phyloP scores from a whole-genome alignment of 2,113 vertebrate genomes.

The Corvus cornix region DNA sequence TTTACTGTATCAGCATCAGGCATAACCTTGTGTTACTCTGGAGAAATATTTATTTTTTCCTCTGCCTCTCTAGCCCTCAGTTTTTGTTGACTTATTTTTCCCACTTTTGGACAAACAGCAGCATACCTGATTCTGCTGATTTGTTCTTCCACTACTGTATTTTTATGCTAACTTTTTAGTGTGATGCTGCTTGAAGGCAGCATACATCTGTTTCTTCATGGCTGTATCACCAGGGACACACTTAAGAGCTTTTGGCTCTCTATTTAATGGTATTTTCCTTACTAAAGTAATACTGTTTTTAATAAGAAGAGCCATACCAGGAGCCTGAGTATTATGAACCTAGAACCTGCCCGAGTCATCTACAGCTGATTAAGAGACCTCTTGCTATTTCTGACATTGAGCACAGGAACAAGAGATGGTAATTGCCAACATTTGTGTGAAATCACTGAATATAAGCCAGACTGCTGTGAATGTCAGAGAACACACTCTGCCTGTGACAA shows the following conservation, averaged over 20 bases:
- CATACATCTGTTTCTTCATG: background rate
- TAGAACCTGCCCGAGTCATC: background rate
- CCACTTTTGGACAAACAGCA: background rate
- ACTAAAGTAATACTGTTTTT: background rate
- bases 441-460: background rate
- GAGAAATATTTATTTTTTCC: background rate
- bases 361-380: background rate
- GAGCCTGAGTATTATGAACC: background rate
- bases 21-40: background rate
- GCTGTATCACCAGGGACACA: background rate
- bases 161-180: background rate
- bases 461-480: background rate
- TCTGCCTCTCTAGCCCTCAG: background rate
- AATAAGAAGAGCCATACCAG: background rate
- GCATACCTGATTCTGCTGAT: background rate
- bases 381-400: background rate
- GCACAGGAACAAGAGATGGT: background rate
- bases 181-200: background rate
- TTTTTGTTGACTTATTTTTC: background rate
- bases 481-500: background rate
- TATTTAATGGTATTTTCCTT: background rate
- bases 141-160: background rate
- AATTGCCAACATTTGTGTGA: background rate
- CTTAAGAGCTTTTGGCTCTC: background rate
- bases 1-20: background rate